Conservation (phyloP, 2,888 invertebrate genomes). For the Aromia moschata region DNA sequence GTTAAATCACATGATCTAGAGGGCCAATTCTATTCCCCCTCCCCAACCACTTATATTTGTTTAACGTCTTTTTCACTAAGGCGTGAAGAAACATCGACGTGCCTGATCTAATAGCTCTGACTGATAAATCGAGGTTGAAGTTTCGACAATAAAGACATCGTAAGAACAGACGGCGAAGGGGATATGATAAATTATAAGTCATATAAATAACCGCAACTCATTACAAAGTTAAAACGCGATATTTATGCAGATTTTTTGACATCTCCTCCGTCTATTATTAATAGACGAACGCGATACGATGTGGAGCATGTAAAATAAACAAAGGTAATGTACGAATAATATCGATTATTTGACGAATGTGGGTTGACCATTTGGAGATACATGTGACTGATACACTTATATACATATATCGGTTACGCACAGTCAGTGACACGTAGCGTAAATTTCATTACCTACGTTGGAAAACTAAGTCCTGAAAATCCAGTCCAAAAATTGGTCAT, state of each 20-base stretch:
- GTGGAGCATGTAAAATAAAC: no score
- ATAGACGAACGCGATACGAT: no score
- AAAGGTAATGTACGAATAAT: background rate
- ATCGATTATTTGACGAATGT: background rate
- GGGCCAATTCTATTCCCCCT: no score
- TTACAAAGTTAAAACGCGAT: background rate
- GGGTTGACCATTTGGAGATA: background rate
- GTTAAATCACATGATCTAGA: no score
- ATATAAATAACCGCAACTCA: background rate
- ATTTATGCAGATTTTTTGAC: background rate
- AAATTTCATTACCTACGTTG: no score
- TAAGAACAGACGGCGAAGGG: background rate
- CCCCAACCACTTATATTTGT: no score
- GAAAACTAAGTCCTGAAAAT: no score
- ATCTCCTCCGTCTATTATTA: background rate
- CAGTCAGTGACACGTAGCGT: no score
- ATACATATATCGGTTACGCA: no score
- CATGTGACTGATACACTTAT: no score
- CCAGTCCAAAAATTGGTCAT: no score
- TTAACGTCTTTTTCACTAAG: no score
- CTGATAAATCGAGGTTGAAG: slow-evolving; percentile 2
- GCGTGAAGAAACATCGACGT: background rate
- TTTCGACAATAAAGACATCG: slow-evolving; percentile 1
- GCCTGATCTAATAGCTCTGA: background rate
- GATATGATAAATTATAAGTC: background rate